Evolutionary conservation across 2,797 vertebrate genomes (phyloP).

Genomic region (Nyctibius grandis): DNA sequence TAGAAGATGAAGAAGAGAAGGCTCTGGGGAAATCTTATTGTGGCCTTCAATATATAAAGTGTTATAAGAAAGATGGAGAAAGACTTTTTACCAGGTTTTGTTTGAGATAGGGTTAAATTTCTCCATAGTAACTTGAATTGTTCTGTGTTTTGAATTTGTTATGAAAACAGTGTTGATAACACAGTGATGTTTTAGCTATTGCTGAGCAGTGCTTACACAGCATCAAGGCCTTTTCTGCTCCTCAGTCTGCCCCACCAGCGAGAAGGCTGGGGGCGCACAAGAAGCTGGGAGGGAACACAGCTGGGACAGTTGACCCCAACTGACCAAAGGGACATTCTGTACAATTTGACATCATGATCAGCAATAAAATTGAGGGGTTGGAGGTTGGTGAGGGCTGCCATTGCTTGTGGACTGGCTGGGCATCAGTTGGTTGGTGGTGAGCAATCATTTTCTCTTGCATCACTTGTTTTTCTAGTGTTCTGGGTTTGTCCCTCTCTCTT

Average conservation of each 20-base stretch:
- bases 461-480: not conserved
- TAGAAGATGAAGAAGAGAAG: not conserved
- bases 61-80: not conserved
- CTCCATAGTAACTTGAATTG: not conserved
- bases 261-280: not conserved
- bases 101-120: not conserved
- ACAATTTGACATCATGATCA: too few relatives aligned
- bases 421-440: not conserved
- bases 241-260: not conserved
- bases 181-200: not conserved
- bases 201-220: not conserved
- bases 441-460: not conserved
- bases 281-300: not conserved
- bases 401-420: not conserved
- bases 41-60: not conserved
- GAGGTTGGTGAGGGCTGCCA: too few relatives aligned
- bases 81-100: not conserved
- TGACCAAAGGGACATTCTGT: too few relatives aligned
- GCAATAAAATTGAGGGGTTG: too few relatives aligned
- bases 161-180: not conserved
- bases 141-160: not conserved
- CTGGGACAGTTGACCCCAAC: too few relatives aligned
- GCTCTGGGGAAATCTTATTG: not conserved
- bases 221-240: not conserved
- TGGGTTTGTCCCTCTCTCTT: not conserved